Conservation (phyloP, 2,888 invertebrate species). For the Heliconius ismenius region DNA sequence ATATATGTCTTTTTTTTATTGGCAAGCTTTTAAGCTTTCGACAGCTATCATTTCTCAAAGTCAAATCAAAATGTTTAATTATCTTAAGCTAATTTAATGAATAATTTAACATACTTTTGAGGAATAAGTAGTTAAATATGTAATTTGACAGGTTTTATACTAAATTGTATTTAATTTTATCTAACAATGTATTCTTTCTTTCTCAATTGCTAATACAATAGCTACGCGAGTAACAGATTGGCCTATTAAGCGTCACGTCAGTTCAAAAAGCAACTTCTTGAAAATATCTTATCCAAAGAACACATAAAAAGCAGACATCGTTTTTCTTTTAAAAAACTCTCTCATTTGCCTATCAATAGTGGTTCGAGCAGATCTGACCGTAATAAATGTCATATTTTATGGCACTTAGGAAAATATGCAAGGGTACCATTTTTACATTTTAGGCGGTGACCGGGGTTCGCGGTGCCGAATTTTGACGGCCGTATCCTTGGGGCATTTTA, state of each 20-base stretch:
- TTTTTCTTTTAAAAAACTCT: slow-evolving; percentile 82
- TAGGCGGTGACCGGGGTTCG: slow-evolving; percentile 76
- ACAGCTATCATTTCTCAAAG: background rate
- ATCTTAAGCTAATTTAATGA: background rate
- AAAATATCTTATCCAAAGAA: slow-evolving; percentile 76
- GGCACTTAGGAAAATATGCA: slow-evolving; percentile 81
- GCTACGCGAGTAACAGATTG: slow-evolving; percentile 32
- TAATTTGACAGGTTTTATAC: background rate
- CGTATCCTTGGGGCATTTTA: slow-evolving; percentile 73
- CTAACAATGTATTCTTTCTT: background rate
- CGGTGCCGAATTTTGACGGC: slow-evolving; percentile 71
- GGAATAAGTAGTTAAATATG: background rate
- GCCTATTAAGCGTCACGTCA: slow-evolving; percentile 58
- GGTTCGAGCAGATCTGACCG: slow-evolving; percentile 81
- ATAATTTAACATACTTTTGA: background rate
- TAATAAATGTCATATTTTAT: slow-evolving; percentile 82
- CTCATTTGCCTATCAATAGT: slow-evolving; percentile 83
- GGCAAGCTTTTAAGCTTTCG: background rate
- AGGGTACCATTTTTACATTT: slow-evolving; percentile 81
- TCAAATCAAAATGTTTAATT: background rate
- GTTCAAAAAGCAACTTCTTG: slow-evolving; percentile 64
- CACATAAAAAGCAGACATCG: slow-evolving; percentile 82
- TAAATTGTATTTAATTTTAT: background rate
- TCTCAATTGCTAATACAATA: slow-evolving; percentile 4
- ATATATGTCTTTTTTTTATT: no score